Percentiles rank a stretch among this genome's conserved stretches.
These are phyloP conservation scores for Bombus balteatus DNA, from an alignment of 1,140 invertebrate species.

Conservation along the genomic window DNA sequence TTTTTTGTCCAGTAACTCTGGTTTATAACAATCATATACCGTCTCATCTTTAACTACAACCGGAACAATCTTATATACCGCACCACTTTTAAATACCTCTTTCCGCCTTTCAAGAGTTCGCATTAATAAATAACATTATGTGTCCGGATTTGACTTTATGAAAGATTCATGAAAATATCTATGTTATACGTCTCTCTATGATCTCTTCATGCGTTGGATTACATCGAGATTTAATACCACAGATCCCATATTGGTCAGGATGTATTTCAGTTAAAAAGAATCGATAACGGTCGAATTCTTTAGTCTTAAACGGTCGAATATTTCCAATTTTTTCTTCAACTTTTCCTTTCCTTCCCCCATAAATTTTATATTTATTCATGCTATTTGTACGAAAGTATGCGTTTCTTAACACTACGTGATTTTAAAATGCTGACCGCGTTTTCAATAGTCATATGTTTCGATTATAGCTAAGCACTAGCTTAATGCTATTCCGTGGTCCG, in stretches of 20 bases:
- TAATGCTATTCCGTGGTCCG: background rate
- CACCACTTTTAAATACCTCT: background rate
- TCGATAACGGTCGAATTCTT: background rate
- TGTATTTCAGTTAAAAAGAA: background rate
- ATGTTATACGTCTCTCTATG: background rate
- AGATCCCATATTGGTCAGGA: background rate
- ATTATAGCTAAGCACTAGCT: slow-evolving; percentile 27
- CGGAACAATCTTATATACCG: background rate
- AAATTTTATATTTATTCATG: background rate
- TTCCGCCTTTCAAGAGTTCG: background rate
- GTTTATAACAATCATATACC: slow-evolving; percentile 11
- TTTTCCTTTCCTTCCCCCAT: background rate
- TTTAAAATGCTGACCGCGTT: background rate
- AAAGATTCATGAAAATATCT: background rate
- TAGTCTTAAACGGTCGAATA: too few relatives aligned
- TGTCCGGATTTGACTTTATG: background rate
- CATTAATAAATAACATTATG: background rate
- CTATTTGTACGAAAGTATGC: background rate
- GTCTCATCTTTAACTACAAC: background rate
- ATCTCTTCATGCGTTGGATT: background rate
- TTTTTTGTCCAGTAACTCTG: background rate
- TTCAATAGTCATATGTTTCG: background rate
- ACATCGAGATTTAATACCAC: background rate
- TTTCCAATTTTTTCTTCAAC: background rate
- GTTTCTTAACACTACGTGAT: background rate